These are phyloP conservation scores for Dyspetes luteomarginatus DNA, from an alignment of 2,888 invertebrate species.

Conservation along the genomic window DNA sequence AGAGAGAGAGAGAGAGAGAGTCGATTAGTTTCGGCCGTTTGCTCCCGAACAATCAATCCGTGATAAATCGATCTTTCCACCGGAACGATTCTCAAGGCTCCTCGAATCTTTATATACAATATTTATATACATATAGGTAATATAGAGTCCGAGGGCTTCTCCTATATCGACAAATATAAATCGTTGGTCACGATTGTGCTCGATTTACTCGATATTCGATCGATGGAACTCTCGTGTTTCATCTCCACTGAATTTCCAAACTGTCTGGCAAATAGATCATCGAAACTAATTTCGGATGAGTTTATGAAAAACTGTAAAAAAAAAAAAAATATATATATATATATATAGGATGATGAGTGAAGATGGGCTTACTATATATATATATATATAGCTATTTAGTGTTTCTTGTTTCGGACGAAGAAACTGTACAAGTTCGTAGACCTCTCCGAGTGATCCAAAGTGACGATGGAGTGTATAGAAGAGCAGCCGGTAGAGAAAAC, in stretches of 20 bases:
- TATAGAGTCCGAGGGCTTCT: constrained; percentile 20
- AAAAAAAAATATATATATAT: background rate
- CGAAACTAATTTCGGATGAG: constrained; percentile 1
- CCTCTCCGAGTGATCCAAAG: no score
- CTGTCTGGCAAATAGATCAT: constrained; percentile 31
- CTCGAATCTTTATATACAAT: background rate
- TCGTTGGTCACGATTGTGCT: constrained; percentile 54
- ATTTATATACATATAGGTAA: constrained; percentile 3
- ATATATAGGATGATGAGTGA: no score
- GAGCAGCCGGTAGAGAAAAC: no score
- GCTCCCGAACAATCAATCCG: constrained; percentile 70
- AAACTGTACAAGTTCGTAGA: no score
- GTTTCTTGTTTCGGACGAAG: background rate
- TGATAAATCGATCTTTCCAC: constrained; percentile 62
- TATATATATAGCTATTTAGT: no score
- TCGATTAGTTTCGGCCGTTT: constrained; percentile 76
- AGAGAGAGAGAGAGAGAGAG: constrained; percentile 30
- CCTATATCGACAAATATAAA: constrained; percentile 53
- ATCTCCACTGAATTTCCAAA: no score
- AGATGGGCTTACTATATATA: no score
- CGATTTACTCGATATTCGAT: constrained; percentile 50
- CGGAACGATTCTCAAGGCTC: constrained; percentile 60
- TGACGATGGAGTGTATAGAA: no score
- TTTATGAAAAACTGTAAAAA: background rate
- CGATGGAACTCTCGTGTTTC: constrained; percentile 23